Base-by-base conservation (phyloP, 35 echinoderm and acorn worm species). In the Amphiura filiformis region DNA sequence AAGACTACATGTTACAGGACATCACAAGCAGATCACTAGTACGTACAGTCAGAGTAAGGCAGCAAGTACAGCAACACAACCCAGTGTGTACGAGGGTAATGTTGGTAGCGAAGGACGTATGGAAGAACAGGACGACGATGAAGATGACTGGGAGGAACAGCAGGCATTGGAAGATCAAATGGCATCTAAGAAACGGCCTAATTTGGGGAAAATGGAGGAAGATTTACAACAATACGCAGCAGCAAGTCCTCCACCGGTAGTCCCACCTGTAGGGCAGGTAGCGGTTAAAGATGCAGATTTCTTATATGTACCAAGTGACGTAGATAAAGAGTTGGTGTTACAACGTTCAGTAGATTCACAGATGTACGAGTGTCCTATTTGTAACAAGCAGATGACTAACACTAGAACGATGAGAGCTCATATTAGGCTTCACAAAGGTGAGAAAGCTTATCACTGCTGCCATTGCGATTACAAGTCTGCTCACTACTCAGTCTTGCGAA, bases 401-500 rank as follows among this genome's bases (percentile, higher is more conserved):
- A 70, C 61, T 13, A 70, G 61, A 30, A 70, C 61, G 26, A 26
- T 70, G 61, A 11, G 61, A 70, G 61, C 61, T n/a, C 61, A 70
- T 23, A 70, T 70, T 23, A 18, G 61, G 28, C 61, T 70, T 26
- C 61, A 70, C 26, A 70, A 70, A 30, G 61, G 61, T 1, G 61
- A 70, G 61, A 70, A 70, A 70, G 61, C 61, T 26, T 70, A 70
- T n/a, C 61, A 70, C 26, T 70, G 61, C 26, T 30, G 61, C 26
- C 61, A 70, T 70, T 70, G 61, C 26, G 61, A 70, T 70, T 70
- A 70, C 26, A 70, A 70, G 26, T 70, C 61, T 70, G 61, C 61
- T 30, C 61, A 70, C 28, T 70, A 70, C 26, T 70, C 61, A 30
- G 61, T 70, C 3, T 23, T 70, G 9, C 15, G 61, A 15, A 70